Evolutionary conservation across 2,113 vertebrate genomes (phyloP).

Genomic region (Seriola rivoliana): DNA sequence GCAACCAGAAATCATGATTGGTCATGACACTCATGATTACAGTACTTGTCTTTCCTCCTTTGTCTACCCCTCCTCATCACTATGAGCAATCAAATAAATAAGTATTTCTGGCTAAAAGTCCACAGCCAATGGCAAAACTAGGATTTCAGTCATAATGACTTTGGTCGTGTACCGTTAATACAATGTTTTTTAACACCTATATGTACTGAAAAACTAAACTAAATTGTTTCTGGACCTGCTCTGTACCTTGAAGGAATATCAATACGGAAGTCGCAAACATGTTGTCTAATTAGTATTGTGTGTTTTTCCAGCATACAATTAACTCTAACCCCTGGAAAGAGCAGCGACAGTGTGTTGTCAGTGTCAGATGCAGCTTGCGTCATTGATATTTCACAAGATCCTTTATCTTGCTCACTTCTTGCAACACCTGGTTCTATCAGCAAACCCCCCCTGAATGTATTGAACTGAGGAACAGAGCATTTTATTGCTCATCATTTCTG

Average conservation of each 20-base stretch:
- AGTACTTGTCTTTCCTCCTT: not conserved
- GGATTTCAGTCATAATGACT: not conserved
- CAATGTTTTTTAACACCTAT: not conserved
- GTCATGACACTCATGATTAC: conserved; percentile 11
- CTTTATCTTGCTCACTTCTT: not conserved
- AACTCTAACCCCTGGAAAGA: not conserved
- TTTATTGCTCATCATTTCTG: no score
- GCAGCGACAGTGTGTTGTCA: no score
- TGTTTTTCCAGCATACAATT: not conserved
- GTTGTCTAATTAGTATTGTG: not conserved
- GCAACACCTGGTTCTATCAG: not conserved
- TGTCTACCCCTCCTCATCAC: not conserved
- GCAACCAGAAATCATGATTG: not conserved
- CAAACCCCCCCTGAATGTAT: no score
- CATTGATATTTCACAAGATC: no score
- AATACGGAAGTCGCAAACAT: not conserved
- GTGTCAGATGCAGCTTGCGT: not conserved
- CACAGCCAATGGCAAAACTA: not conserved
- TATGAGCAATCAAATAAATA: conserved; percentile 10
- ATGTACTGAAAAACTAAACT: not conserved
- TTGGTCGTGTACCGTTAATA: not conserved
- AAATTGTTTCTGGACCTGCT: not conserved
- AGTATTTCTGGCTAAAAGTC: not conserved
- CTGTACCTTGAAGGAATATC: not conserved
- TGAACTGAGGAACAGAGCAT: no score